Conservation (phyloP, 2,888 invertebrate species). For the Dicycla oo region DNA sequence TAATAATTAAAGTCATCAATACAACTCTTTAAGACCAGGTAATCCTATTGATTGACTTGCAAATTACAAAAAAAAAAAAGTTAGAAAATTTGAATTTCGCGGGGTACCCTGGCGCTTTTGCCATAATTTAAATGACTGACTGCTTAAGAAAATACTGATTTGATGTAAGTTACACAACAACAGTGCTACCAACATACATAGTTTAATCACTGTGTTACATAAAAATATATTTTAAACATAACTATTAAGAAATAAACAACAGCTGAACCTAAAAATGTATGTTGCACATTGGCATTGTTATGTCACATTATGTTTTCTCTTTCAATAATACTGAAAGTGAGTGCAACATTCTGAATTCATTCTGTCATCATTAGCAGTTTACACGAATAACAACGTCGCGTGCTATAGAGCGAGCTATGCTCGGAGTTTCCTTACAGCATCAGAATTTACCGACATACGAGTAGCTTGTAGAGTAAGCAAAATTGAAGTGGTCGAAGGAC, state of each 20-base stretch:
- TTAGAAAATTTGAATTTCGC: too few relatives aligned
- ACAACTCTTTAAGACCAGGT: too few relatives aligned
- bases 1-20: too few relatives aligned
- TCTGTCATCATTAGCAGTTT: slow-evolving; percentile 14
- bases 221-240: not conserved
- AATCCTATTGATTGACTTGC: too few relatives aligned
- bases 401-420: not conserved
- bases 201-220: too few relatives aligned
- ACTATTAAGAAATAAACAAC: not conserved
- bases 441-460: not conserved
- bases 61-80: too few relatives aligned
- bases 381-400: slow-evolving; percentile 8
- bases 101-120: too few relatives aligned
- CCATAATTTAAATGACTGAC: not conserved
- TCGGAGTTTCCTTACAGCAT: not conserved
- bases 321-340: not conserved
- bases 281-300: too few relatives aligned
- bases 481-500: not conserved
- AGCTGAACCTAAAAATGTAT: not conserved
- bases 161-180: not conserved
- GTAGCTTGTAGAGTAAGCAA: not conserved
- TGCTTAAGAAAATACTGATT: not conserved
- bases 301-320: not conserved
- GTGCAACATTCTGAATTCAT: slow-evolving; percentile 8
- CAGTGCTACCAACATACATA: not conserved